Conservation (phyloP, 1,140 invertebrate genomes). For the Drepana arcuata region DNA sequence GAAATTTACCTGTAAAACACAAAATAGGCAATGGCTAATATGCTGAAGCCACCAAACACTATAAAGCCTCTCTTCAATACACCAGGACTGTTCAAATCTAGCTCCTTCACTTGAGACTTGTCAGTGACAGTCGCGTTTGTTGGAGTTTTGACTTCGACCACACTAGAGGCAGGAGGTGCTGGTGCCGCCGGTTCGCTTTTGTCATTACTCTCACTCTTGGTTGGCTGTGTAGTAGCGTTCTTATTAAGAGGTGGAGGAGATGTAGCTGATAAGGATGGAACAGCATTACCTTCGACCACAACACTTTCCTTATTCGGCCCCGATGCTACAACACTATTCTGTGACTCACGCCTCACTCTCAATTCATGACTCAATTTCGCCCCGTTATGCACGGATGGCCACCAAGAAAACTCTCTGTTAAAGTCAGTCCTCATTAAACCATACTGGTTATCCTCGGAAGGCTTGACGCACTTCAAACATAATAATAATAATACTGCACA, state of each 20-base stretch:
- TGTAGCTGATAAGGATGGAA: too few species aligned
- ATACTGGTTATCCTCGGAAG: slow-evolving; percentile 10
- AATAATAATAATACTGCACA: slow-evolving; percentile 24
- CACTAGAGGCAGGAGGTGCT: too few species aligned
- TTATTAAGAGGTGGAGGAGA: not conserved
- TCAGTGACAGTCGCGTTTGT: slow-evolving; percentile 7
- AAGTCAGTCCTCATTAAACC: slow-evolving; percentile 12
- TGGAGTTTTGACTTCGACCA: too few species aligned
- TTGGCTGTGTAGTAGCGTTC: not conserved
- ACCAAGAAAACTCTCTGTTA: slow-evolving; percentile 20
- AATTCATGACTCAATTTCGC: slow-evolving; percentile 20
- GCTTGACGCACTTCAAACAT: slow-evolving; percentile 21
- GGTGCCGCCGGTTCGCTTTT: too few species aligned
- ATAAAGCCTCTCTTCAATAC: slow-evolving; percentile 53
- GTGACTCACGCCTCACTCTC: slow-evolving; percentile 16
- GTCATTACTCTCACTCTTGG: too few species aligned
- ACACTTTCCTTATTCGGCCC: too few species aligned
- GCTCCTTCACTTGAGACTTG: slow-evolving; percentile 11
- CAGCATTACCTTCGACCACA: not conserved
- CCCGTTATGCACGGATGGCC: slow-evolving; percentile 31
- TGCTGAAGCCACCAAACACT: slow-evolving; percentile 55
- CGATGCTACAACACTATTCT: too few species aligned
- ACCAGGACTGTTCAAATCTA: slow-evolving; percentile 39
- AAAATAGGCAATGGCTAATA: slow-evolving; percentile 52
- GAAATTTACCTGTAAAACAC: slow-evolving; percentile 56